phyloP scores from a whole-genome alignment of 2,888 invertebrate species.

The Chrysomela aeneicollis region DNA sequence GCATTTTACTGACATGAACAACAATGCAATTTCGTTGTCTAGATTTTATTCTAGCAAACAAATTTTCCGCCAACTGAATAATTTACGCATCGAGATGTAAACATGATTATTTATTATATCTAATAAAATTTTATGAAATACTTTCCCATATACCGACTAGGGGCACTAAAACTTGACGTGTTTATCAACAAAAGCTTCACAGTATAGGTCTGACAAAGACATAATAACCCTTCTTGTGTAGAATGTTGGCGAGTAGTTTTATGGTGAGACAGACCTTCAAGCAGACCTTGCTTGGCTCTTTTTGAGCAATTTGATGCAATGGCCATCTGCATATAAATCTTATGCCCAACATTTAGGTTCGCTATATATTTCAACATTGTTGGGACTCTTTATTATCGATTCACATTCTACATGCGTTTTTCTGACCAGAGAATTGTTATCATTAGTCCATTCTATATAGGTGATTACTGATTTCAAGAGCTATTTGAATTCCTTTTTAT shows the following conservation, averaged over 20 bases:
- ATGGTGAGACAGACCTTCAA: constrained; percentile 32
- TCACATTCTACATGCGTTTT: background rate
- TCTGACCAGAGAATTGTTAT: too few species aligned
- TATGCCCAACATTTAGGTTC: constrained; percentile 4
- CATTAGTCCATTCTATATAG: too few species aligned
- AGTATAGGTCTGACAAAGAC: constrained; percentile 31
- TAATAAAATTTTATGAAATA: constrained; percentile 36
- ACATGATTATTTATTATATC: constrained; percentile 40
- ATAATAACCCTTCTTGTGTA: constrained; percentile 37
- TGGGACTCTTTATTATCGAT: background rate
- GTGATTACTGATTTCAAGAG: too few species aligned
- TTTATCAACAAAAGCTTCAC: constrained; percentile 46
- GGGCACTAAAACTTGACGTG: constrained; percentile 42
- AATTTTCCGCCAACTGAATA: constrained; percentile 48
- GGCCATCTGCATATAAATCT: constrained; percentile 31
- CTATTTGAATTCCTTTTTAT: too few species aligned
- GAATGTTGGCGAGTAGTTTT: constrained; percentile 33
- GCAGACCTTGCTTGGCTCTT: constrained; percentile 26
- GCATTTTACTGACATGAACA: constrained; percentile 11
- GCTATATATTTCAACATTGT: too few species aligned
- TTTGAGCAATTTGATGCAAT: constrained; percentile 18
- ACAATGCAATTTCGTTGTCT: constrained; percentile 29
- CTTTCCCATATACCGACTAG: constrained; percentile 27
- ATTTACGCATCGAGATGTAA: constrained; percentile 36
- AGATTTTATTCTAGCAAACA: constrained; percentile 35